Percentiles rank a stretch among this genome's conserved stretches.
Evolutionary conservation across 2,888 invertebrate genomes (phyloP).

Genomic region (Chalcis sispes): DNA sequence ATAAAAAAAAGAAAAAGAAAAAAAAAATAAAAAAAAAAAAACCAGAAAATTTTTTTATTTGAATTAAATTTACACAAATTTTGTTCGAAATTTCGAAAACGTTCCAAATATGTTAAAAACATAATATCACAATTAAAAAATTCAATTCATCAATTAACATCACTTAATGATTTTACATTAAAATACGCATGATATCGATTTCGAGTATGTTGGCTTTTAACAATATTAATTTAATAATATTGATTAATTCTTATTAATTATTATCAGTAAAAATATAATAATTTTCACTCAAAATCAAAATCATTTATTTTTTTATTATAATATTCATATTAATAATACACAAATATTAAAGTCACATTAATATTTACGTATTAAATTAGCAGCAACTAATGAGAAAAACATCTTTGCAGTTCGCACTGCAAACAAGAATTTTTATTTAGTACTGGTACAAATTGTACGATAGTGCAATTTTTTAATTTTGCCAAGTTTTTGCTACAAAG

Average conservation of each 20-base stretch:
- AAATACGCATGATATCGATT: too few relatives aligned
- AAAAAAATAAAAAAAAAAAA: too few relatives aligned
- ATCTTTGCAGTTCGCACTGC: conserved; percentile 21
- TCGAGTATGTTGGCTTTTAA: too few relatives aligned
- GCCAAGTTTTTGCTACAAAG: conserved; percentile 25
- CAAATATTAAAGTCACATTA: conserved; percentile 57
- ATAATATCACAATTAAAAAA: too few relatives aligned
- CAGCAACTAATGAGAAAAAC: conserved; percentile 36
- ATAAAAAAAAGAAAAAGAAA: too few relatives aligned
- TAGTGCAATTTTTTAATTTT: conserved; percentile 26
- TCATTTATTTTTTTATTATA: conserved; percentile 41
- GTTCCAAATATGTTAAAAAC: background rate
- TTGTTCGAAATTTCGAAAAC: background rate
- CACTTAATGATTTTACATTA: too few relatives aligned
- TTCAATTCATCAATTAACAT: too few relatives aligned
- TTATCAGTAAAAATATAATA: conserved; percentile 13
- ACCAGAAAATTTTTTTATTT: background rate
- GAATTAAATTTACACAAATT: background rate
- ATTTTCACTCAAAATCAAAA: conserved; percentile 36
- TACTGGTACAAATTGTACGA: conserved; percentile 10
- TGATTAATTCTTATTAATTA: too few relatives aligned
- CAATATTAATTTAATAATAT: too few relatives aligned
- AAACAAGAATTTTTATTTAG: background rate
- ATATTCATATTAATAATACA: conserved; percentile 54
- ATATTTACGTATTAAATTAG: conserved; percentile 56